Base-by-base conservation (phyloP, 2,113 vertebrate genomes). In the Dipodomys spectabilis region DNA sequence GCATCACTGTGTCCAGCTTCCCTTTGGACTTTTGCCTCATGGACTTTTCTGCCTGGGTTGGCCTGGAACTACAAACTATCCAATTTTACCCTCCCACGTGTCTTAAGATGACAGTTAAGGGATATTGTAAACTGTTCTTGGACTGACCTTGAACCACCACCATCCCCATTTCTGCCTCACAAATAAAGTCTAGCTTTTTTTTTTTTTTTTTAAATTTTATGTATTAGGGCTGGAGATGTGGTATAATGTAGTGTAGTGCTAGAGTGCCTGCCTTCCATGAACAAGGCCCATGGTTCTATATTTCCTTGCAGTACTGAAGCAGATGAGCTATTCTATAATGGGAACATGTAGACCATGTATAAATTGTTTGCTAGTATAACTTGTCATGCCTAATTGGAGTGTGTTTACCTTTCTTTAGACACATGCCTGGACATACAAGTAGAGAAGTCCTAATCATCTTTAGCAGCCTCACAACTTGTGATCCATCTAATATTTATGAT, bases 371-470 rank as follows among this genome's bases (percentile, higher is more conserved):
- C 39, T 82, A 67, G 62, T 73, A 0, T 95, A 71, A 90, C 88
- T 88, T 88, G 25, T 28, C 35, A 35, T 60, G 75, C 10, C 28
- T 93, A 22, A 96, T 90, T 85, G 79, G 71, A 94, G 30, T 82
- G 0, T 81, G 0, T 95, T 82, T 97, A 86, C 95, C 86, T 96
- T 95, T 96, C 18, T 92, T 72, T 95, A 99, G 99, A 97, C 99
- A 99, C 96, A 99, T 99, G 99, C 99, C 99, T 18, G 99, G 98
- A 96, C 99, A 99, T 89, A 99, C 99, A 28, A 99, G 99, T 97
- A 98, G 99, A 97, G 99, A 99, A 97, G 98, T 99, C 88, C 98
- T 99, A 80, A 95, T 99, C 64, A 98, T 99, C 97, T 99, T 99
- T 96, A 99, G 99, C 97, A 99, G 99, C 92, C 98, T 99, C 75